A percentile compares a stretch with the other conserved stretches of the same genome.
Evolutionary conservation across 2,113 vertebrate genomes (phyloP).

Genomic region (Muscicapa adusta): DNA sequence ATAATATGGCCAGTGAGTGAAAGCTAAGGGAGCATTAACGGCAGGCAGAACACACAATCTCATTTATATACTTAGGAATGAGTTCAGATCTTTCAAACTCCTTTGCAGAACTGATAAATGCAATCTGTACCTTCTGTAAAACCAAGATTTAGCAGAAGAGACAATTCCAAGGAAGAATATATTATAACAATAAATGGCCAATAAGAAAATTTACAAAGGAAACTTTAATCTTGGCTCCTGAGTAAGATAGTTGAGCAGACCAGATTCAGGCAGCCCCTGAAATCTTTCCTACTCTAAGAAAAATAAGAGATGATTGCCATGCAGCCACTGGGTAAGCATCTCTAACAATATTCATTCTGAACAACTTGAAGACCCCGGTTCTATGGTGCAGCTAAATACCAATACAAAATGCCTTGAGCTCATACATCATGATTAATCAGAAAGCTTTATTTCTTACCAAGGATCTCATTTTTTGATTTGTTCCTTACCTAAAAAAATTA

Average conservation of each 20-base stretch:
- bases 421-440: not conserved
- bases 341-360: not conserved
- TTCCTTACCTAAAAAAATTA: not conserved
- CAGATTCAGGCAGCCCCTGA: not conserved
- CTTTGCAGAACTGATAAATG: not conserved
- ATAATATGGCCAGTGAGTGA: not conserved
- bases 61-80: not conserved
- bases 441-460: not conserved
- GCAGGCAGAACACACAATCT: not conserved
- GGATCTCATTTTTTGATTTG: not conserved
- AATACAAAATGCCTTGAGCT: not conserved
- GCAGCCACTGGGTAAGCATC: not conserved
- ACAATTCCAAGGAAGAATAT: not conserved
- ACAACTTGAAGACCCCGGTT: not conserved
- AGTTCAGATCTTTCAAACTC: not conserved
- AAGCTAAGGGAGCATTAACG: not conserved
- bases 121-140: not conserved
- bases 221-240: not conserved
- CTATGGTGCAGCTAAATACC: not conserved
- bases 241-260: not conserved
- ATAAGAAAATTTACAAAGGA: not conserved
- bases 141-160: not conserved
- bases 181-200: not conserved
- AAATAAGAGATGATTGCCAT: rapidly evolving
- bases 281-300: not conserved